Conservation (phyloP, 2,113 vertebrate genomes). For the Gallinago paraguaiae region DNA sequence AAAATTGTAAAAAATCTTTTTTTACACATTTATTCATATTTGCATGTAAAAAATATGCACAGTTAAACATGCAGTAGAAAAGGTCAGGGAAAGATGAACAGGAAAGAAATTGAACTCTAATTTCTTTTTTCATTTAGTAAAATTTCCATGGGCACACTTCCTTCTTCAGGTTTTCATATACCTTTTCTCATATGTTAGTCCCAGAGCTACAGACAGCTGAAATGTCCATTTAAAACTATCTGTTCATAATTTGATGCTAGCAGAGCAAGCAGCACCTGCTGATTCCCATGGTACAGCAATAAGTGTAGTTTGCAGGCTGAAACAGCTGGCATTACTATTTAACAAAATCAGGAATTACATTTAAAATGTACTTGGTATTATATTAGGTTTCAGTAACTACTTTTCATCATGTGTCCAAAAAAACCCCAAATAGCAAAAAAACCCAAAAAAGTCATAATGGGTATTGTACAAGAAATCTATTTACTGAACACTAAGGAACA, state of each 20-base stretch:
- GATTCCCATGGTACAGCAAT: not conserved
- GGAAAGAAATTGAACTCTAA: not conserved
- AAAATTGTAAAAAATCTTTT: no score
- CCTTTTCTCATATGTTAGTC: not conserved
- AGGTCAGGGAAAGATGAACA: not conserved
- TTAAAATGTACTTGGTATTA: not conserved
- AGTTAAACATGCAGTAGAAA: not conserved
- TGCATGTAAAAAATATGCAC: not conserved
- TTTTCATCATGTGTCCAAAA: slow-evolving; percentile 44
- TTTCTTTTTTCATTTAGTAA: not conserved
- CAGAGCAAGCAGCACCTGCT: slow-evolving; percentile 4
- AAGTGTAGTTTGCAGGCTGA: not conserved
- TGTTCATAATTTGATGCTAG: not conserved
- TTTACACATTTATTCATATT: not conserved
- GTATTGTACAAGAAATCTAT: not conserved
- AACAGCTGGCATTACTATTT: slow-evolving; percentile 18
- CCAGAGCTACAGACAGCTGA: not conserved
- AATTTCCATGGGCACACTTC: not conserved
- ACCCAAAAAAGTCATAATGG: not conserved
- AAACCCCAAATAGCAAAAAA: no score
- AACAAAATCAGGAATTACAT: slow-evolving; percentile 29
- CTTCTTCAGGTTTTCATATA: not conserved
- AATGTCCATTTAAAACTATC: slow-evolving; percentile 11
- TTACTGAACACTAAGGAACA: not conserved
- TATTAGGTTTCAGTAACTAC: slow-evolving; percentile 31